These are phyloP conservation scores for Orthosia cruda DNA, from an alignment of 2,888 invertebrate genomes.

Conservation along the genomic window DNA sequence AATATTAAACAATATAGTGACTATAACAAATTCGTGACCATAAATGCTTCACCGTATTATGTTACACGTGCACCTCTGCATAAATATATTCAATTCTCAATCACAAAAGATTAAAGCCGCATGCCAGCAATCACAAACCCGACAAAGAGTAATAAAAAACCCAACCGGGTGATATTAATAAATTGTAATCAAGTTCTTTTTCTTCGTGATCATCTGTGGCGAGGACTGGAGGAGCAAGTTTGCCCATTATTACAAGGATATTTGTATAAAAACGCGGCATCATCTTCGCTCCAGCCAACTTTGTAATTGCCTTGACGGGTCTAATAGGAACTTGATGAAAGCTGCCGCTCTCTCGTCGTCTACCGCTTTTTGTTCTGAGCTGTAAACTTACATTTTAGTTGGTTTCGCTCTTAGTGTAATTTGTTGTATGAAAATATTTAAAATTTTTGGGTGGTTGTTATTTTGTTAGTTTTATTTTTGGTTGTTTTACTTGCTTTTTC, in stretches of 20 bases:
- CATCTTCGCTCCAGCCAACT: slow-evolving; percentile 83
- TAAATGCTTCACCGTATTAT: background rate
- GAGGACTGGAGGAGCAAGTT: slow-evolving; percentile 85
- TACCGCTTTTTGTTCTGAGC: slow-evolving; percentile 84
- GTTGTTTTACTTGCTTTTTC: background rate
- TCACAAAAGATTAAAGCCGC: slow-evolving; percentile 13
- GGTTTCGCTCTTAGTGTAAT: slow-evolving; percentile 74
- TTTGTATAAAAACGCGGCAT: slow-evolving; percentile 89
- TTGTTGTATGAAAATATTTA: slow-evolving; percentile 72
- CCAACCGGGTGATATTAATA: slow-evolving; percentile 71
- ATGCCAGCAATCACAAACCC: slow-evolving; percentile 14
- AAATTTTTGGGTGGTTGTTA: slow-evolving; percentile 14
- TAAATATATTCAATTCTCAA: background rate
- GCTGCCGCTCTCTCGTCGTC: slow-evolving; percentile 81
- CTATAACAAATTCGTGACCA: background rate
- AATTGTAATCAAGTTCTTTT: slow-evolving; percentile 79
- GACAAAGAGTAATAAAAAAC: slow-evolving; percentile 58
- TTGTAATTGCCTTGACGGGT: slow-evolving; percentile 90
- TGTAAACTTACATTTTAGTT: slow-evolving; percentile 86
- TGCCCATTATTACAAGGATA: slow-evolving; percentile 89
- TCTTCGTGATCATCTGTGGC: slow-evolving; percentile 85
- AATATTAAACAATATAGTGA: background rate
- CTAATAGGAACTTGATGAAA: slow-evolving; percentile 90
- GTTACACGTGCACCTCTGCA: background rate
- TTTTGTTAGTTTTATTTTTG: background rate